phyloP scores from a whole-genome alignment of 1,140 invertebrate genomes.

The Euwallacea fornicatus region DNA sequence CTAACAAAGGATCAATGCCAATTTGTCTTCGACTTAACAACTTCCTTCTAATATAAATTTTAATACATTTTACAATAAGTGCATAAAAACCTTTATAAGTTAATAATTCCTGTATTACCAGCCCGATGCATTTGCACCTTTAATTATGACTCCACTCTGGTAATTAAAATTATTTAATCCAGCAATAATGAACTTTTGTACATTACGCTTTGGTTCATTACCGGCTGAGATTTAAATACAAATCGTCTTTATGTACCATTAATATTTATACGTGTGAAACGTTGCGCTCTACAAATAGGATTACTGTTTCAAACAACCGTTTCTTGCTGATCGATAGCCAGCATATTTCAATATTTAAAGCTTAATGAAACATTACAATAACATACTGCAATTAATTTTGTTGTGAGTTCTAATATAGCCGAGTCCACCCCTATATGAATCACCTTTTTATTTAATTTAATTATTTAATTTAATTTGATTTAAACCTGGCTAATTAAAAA shows the following conservation, averaged over 20 bases:
- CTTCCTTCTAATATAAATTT: slow-evolving; percentile 3
- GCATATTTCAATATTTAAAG: no score
- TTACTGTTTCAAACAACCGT: slow-evolving; percentile 12
- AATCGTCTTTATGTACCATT: slow-evolving; percentile 6
- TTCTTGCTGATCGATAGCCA: slow-evolving; percentile 7
- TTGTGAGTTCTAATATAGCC: no score
- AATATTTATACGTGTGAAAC: slow-evolving; percentile 10
- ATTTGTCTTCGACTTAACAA: slow-evolving; percentile 2
- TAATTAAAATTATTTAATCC: slow-evolving; percentile 8
- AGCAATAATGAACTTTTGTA: slow-evolving; percentile 1
- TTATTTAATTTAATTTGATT: no score
- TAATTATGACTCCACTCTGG: not conserved
- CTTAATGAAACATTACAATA: no score
- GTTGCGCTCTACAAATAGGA: slow-evolving; percentile 5
- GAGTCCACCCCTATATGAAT: no score
- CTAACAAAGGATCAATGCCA: not conserved
- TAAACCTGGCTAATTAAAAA: no score
- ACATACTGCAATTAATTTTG: no score
- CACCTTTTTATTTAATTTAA: no score
- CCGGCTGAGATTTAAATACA: slow-evolving; percentile 1
- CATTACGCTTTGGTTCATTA: slow-evolving; percentile 6
- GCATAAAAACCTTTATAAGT: slow-evolving; percentile 1
- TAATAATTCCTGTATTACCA: not conserved
- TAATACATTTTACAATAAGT: not conserved
- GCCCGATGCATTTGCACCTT: not conserved